Base-by-base conservation (phyloP, 2,888 invertebrate species). In the Heliconius ismenius region DNA sequence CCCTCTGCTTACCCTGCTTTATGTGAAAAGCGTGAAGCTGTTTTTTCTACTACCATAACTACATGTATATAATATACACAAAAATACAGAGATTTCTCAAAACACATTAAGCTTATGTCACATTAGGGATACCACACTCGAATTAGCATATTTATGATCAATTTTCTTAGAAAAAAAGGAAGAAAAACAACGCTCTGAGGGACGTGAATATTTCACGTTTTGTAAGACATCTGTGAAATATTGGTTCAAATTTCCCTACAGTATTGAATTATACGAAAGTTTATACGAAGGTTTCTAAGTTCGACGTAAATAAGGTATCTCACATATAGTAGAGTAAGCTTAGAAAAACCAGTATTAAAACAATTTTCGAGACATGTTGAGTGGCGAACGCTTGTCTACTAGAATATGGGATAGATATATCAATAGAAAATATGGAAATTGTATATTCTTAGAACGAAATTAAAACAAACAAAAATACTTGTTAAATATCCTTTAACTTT, bases 81-180 rank as follows among this genome's bases (percentile, higher is more conserved):
- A 21, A 58, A 58, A n/a, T 10, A 11, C 0, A 58, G 10, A 11
- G 1, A n/a, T 58, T 32, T 24, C 6, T 64, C 39, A 39, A 39
- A 39, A 39, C 39, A 67, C 36, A 65, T 36, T 32, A 36, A 36
- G 65, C n/a, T 11, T 69, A n/a, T 9, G 28, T 69, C 54, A 58
- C 32, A 70, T 70, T 58, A 58, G 58, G 32, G 32, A 58, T 13
- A 70, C 58, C 18, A 32, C 58, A n/a, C 9, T 7, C 32, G 24
- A 70, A 32, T 70, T 70, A 32, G 58, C 54, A 70, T 70, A 70
- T 54, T 36, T 49, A 43, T 67, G 39, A 43, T 39, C 67, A 43
- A 67, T 67, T 43, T 43, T 67, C 64, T 39, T 67, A 15, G 13
- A 39, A 39, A 67, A 67, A 43, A 67, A 43, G 24, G n/a, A 24